phyloP scores from a whole-genome alignment of 2,888 invertebrate genomes.

The Erebia palarica region DNA sequence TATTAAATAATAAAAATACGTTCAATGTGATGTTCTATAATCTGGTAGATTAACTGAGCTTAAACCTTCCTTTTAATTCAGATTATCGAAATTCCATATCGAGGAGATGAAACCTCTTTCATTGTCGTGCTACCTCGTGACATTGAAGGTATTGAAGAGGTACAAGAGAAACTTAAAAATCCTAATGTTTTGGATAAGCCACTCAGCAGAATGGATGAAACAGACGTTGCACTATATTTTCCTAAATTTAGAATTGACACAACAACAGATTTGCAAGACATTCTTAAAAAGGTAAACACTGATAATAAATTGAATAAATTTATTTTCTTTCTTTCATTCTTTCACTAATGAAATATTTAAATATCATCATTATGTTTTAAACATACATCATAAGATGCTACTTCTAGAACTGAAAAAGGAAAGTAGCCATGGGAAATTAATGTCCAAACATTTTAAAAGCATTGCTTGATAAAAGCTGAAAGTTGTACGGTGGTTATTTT shows the following conservation, averaged over 20 bases:
- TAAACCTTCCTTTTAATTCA: constrained; percentile 44
- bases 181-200: constrained; percentile 67
- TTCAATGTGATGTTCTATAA: background rate
- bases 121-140: constrained; percentile 88
- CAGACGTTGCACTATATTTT: constrained; percentile 84
- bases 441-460: too few relatives aligned
- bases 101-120: constrained; percentile 85
- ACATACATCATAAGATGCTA: too few relatives aligned
- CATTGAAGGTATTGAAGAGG: constrained; percentile 82
- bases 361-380: background rate
- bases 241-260: constrained; percentile 92
- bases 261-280: constrained; percentile 83
- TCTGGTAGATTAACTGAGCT: background rate
- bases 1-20: background rate
- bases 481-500: too few relatives aligned
- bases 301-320: too few relatives aligned
- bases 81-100: constrained; percentile 89
- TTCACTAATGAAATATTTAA: background rate
- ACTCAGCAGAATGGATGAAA: constrained; percentile 55
- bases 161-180: constrained; percentile 84
- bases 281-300: constrained; percentile 83
- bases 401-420: too few relatives aligned
- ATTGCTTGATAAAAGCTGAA: too few relatives aligned
- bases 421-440: too few relatives aligned
- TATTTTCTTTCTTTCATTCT: too few relatives aligned